Conservation (phyloP, 2,797 vertebrate species). For the Natrix natrix region DNA sequence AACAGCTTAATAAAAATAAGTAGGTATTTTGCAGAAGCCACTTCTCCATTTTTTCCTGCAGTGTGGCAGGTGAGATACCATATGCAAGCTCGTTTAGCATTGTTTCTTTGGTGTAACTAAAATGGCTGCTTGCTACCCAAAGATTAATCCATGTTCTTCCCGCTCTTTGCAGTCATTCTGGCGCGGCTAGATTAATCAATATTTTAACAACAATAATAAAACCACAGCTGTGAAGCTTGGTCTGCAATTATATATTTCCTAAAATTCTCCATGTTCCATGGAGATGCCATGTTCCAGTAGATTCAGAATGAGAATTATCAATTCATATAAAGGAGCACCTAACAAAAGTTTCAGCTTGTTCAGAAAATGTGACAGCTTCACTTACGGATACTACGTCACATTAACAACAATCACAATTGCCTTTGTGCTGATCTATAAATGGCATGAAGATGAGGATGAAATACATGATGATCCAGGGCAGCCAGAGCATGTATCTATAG, state of each 20-base stretch:
- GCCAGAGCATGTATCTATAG: not conserved
- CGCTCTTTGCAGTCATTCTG: constrained; percentile 1
- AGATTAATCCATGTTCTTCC: constrained; percentile 26
- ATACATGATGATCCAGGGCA: not conserved
- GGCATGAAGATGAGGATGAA: not conserved
- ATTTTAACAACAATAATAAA: constrained; percentile 8
- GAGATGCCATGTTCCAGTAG: constrained; percentile 17
- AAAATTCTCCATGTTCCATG: constrained; percentile 29
- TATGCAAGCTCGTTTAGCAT: not conserved
- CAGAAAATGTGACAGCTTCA: constrained; percentile 24
- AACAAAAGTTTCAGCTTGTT: not conserved
- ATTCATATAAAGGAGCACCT: not conserved
- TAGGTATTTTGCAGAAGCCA: not conserved
- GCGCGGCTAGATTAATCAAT: constrained; percentile 21
- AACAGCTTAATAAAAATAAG: not conserved
- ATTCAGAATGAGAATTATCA: constrained; percentile 13
- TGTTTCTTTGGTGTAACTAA: not conserved
- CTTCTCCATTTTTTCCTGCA: rapidly evolving
- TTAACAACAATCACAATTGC: not conserved
- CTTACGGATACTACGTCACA: not conserved
- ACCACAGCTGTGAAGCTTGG: constrained; percentile 18
- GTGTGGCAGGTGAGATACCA: not conserved
- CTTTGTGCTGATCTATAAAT: not conserved
- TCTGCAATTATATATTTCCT: not conserved
- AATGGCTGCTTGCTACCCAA: constrained; percentile 23